These are phyloP conservation scores for Rhea pennata DNA, from an alignment of 2,113 vertebrate species.

Conservation along the genomic window DNA sequence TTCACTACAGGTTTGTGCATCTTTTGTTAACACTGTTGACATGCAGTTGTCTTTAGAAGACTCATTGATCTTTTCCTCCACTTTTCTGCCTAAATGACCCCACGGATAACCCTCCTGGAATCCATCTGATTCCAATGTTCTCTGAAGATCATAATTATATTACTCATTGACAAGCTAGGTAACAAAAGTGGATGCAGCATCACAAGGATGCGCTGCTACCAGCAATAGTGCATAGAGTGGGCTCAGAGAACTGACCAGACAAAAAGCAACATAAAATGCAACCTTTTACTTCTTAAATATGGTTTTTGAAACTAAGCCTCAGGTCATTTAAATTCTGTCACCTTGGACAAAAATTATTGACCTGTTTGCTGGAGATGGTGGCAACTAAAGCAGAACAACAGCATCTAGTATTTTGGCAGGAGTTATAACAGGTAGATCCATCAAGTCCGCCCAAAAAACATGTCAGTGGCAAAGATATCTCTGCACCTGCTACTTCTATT, in stretches of 20 bases:
- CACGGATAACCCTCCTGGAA: background rate
- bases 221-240: background rate
- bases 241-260: background rate
- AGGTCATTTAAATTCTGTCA: background rate
- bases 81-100: background rate
- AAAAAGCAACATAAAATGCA: background rate
- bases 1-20: background rate
- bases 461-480: background rate
- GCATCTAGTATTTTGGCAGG: slow-evolving; percentile 8
- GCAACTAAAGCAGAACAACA: background rate
- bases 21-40: background rate
- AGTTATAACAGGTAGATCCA: slow-evolving; percentile 22
- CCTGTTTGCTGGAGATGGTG: background rate
- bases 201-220: background rate
- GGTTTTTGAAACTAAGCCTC: background rate
- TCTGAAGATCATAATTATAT: background rate
- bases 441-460: slow-evolving; percentile 8
- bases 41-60: background rate
- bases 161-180: background rate
- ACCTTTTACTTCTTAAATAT: background rate
- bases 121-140: background rate
- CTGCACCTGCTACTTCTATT: slow-evolving; percentile 22
- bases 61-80: background rate
- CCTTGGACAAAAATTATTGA: background rate
- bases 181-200: background rate